Evolutionary conservation across 2,888 invertebrate species (phyloP), one percentile per base, ranked within the genome.

Genomic region (Meteorus colon): DNA sequence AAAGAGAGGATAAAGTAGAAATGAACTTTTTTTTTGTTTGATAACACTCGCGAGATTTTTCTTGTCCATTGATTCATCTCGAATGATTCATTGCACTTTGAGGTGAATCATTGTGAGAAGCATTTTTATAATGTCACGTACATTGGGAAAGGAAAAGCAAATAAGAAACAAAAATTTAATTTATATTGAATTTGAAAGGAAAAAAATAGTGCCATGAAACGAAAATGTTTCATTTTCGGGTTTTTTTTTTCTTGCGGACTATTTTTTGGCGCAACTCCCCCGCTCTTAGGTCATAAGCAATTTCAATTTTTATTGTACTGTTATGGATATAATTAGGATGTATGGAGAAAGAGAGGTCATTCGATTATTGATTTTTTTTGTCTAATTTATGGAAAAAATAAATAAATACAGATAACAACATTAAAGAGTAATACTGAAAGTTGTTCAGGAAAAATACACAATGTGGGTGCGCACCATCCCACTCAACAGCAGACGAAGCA

Each of bases 401-500:
- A n/a, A 27, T 14, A 19, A 27, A 41, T 41, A 41, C 12, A 41
- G 12, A 41, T 41, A 2, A 41, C 12, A 19, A 73, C 16, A 29
- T 45, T 19, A 48, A 68, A 67, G 65, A 67, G 72, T 34, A 51
- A 62, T 10, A 45, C 14, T 65, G 31, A 63, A 70, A 69, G 2
- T 41, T 41, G 24, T 67, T 59, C 16, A 16, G 63, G 63, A 16
- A 31, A 31, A 1, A 5, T 31, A 63, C 63, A 29, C 63, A 34
- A 34, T 85, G 83, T 86, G 88, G 87, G 88, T 88, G 88, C 86
- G 88, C 88, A 88, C 87, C 88, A 87, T 81, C 84, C 85, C 84
- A 83, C 80, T 80, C 76, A 67, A 77, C 65, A 77, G 75, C 73
- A 70, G 66, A 76, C 77, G 55, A 69, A 77, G 74, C 76, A 79